Conservation (phyloP, 2,888 invertebrate genomes). For the Drosophila phalerata region DNA sequence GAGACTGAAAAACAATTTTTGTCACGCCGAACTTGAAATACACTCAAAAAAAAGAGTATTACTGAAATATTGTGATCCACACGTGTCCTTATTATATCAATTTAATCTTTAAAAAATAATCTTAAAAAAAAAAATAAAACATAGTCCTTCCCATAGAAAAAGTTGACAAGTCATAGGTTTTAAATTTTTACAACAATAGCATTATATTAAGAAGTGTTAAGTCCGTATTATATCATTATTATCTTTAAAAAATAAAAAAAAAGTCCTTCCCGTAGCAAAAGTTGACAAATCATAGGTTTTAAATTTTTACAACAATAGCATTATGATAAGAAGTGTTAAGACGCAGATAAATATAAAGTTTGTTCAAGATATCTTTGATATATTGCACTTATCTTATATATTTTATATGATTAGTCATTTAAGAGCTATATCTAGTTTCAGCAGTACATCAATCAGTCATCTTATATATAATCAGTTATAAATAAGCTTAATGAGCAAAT, state of each 20-base stretch:
- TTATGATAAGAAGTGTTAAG: conserved; percentile 4
- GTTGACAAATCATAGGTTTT: neutral
- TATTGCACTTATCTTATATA: neutral
- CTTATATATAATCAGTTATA: neutral
- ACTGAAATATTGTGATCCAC: neutral
- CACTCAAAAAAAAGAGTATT: conserved; percentile 6
- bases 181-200: no score
- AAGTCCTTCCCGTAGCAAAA: no score
- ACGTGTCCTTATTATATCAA: neutral
- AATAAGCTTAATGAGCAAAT: no score
- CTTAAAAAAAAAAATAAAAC: no score
- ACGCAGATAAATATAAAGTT: conserved; percentile 6
- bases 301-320: neutral
- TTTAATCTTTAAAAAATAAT: no score
- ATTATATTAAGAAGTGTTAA: no score
- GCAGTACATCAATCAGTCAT: neutral
- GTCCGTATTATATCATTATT: neutral
- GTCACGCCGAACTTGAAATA: conserved; percentile 29
- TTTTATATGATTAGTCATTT: neutral
- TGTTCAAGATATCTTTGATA: conserved; percentile 5
- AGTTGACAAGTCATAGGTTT: no score
- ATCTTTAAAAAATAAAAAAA: neutral
- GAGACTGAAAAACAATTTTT: neutral
- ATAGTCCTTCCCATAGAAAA: no score
- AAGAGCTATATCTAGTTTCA: neutral